Conservation (phyloP, 2,797 vertebrate genomes). For the Crypturellus tataupa region DNA sequence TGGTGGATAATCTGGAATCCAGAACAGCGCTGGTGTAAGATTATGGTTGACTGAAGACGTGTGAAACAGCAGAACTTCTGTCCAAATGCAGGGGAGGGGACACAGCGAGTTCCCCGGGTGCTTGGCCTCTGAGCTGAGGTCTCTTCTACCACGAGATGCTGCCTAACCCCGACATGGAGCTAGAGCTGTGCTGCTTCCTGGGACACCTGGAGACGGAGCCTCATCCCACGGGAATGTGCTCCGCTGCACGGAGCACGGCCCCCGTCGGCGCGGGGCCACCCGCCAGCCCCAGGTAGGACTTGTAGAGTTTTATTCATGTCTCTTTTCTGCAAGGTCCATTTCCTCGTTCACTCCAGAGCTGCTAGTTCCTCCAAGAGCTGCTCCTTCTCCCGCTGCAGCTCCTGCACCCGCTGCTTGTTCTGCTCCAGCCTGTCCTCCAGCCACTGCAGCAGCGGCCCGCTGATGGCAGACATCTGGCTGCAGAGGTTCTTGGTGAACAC, state of each 20-base stretch:
- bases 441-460: conserved; percentile 96
- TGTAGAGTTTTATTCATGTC: background rate
- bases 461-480: conserved; percentile 98
- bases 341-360: conserved; percentile 79
- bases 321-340: background rate
- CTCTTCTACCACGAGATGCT: background rate
- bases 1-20: background rate
- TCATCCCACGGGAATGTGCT: background rate
- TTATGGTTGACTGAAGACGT: background rate
- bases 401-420: conserved; percentile 88
- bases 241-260: background rate
- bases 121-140: background rate
- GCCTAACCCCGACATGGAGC: background rate
- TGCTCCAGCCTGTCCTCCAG: conserved; percentile 95
- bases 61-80: background rate
- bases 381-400: conserved; percentile 92
- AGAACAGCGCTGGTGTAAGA: background rate
- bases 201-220: background rate
- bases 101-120: background rate
- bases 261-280: background rate
- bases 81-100: background rate
- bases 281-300: background rate
- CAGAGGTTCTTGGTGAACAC: conserved; percentile 99
- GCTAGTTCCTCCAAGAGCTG: conserved; percentile 88
- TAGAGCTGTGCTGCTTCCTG: background rate